phyloP scores from a whole-genome alignment of 2,797 vertebrate genomes.

The Poeciliopsis infans region DNA sequence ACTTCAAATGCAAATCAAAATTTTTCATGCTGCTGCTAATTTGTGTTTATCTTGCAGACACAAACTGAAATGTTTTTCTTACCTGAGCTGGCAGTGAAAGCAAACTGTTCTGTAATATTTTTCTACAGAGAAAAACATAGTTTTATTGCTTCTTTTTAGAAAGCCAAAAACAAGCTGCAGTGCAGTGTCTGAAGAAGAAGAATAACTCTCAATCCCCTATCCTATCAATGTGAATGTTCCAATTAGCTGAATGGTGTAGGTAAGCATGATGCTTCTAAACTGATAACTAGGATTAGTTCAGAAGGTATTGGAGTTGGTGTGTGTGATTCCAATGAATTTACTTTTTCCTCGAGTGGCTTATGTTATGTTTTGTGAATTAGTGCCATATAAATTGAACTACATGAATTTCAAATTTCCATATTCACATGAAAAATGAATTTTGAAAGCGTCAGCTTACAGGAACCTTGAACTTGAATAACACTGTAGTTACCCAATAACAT shows the following conservation, averaged over 20 bases:
- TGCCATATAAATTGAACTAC: not conserved
- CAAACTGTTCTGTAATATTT: not conserved
- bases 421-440: not conserved
- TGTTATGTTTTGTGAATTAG: not conserved
- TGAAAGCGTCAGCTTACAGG: not conserved
- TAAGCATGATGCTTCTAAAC: not conserved
- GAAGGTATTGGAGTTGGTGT: not conserved
- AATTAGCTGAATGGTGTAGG: not conserved
- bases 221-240: not conserved
- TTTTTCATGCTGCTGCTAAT: not conserved
- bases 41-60: not conserved
- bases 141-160: not conserved
- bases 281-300: not conserved
- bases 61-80: not conserved
- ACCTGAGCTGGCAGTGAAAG: not conserved
- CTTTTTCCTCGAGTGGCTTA: not conserved
- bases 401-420: not conserved
- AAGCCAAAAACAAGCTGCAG: not conserved
- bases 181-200: not conserved
- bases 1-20: constrained; percentile 1
- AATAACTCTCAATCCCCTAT: not conserved
- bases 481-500: not conserved
- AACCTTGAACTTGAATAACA: not conserved
- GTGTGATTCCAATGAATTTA: not conserved
- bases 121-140: not conserved